Base-by-base conservation (phyloP, 2,888 invertebrate genomes). In the Chironomus riparius region DNA sequence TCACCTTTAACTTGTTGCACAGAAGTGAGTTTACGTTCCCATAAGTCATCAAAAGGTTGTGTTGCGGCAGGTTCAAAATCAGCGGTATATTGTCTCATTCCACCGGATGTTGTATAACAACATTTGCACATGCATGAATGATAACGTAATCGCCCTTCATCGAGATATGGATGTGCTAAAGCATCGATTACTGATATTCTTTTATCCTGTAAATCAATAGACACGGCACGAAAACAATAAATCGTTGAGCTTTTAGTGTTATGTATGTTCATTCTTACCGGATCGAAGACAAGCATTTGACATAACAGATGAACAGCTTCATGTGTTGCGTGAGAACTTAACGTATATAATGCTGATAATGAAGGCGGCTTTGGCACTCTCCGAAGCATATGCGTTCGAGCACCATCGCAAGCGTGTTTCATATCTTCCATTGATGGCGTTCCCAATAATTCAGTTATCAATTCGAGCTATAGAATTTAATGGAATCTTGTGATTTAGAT, bases 91-190 rank as follows among this genome's bases (percentile, higher is more conserved):
- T 96, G 95, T 77, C 97, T 87, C 87, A 92, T 89, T 71, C 90
- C 89, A 77, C 89, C 87, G 77, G 88, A 88, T 78, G 90, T 90
- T 77, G 92, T 91, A 85, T 92, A 95, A 86, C 99, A 99, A 82
- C 99, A 99, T 83, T 93, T 93, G 88, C 99, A 99, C 99, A 99
- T 99, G 85, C 99, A 99, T 78, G 98, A 98, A 87, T 99, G 99
- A 87, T 98, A 99, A 81, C 99, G 91, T 81, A 99, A 89, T 79
- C 99, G 90, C 38, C 98, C 99, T 84, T 99, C 99, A 83, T 98
- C 98, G 79, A 99, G 87, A 86, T 98, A 99, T 6, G 97, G 97
- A 87, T 98, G 98, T 76, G 95, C 93, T 79, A 99, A 87, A 47
- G 98, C 98, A 83, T 98, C 96, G 77, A 93, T 91, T 76, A 98